Percentiles rank a stretch among this genome's conserved stretches.
These are phyloP conservation scores for Dunckerocampus dactyliophorus DNA, from an alignment of 2,113 vertebrate species.

Conservation along the genomic window DNA sequence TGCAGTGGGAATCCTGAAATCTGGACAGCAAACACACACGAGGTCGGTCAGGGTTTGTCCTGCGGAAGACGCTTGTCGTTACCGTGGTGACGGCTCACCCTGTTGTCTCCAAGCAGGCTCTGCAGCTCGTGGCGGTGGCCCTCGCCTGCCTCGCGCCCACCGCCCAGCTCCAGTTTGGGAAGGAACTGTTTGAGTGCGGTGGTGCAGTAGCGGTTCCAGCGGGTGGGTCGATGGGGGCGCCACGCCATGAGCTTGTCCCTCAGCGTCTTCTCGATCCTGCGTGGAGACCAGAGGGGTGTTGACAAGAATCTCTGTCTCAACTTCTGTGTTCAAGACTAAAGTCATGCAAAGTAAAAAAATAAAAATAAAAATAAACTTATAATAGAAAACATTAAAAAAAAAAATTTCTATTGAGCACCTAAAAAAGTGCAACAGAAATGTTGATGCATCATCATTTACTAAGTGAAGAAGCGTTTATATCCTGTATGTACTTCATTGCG, in stretches of 20 bases:
- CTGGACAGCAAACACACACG: slow-evolving; percentile 53
- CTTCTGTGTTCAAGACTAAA: no score
- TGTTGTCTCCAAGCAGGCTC: slow-evolving; percentile 86
- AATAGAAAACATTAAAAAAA: no score
- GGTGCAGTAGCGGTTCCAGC: slow-evolving; percentile 93
- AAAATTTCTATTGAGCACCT: no score
- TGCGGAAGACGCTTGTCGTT: not conserved
- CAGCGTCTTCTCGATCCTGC: slow-evolving; percentile 90
- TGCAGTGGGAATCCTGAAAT: slow-evolving; percentile 94
- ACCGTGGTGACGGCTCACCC: slow-evolving; percentile 60
- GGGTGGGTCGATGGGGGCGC: slow-evolving; percentile 89
- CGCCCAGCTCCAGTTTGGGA: slow-evolving; percentile 82
- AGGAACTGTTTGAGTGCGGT: slow-evolving; percentile 85
- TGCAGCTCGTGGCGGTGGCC: slow-evolving; percentile 85
- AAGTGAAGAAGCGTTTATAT: no score
- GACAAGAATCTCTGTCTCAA: no score
- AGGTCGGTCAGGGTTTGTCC: no score
- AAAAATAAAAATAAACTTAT: no score
- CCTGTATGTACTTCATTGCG: no score
- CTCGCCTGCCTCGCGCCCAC: slow-evolving; percentile 80
- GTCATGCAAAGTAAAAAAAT: no score
- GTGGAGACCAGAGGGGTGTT: no score
- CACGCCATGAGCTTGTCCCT: slow-evolving; percentile 97
- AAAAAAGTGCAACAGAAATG: no score
- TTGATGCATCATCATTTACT: no score